phyloP scores from a whole-genome alignment of 2,113 vertebrate genomes.

The Dolichallabes microphthalmus region DNA sequence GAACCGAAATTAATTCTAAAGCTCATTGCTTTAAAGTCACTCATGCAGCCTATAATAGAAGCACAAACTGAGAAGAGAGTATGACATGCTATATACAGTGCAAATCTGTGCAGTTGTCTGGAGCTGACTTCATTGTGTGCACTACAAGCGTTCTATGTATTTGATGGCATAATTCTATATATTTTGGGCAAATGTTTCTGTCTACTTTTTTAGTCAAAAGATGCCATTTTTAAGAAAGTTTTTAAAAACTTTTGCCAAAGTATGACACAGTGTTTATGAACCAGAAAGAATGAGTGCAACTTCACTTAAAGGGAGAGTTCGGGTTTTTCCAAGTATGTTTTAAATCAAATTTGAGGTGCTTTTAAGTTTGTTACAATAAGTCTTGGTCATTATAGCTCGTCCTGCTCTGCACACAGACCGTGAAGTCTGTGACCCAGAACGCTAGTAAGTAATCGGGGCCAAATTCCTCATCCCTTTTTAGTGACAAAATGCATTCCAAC shows the following conservation, averaged over 20 bases:
- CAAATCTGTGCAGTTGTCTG: slow-evolving; percentile 3
- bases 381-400: too few species aligned
- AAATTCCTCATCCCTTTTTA: too few species aligned
- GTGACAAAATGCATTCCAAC: too few species aligned
- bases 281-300: not conserved
- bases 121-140: not conserved
- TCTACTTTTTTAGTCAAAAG: not conserved
- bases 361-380: too few species aligned
- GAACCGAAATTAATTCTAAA: not conserved
- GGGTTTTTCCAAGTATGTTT: too few species aligned
- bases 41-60: not conserved
- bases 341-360: too few species aligned
- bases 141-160: not conserved
- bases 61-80: not conserved
- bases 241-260: not conserved
- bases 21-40: slow-evolving; percentile 11
- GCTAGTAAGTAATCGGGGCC: too few species aligned
- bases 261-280: not conserved
- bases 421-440: too few species aligned
- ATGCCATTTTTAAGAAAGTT: not conserved
- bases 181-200: not conserved
- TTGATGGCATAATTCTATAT: not conserved
- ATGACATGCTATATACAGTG: not conserved
- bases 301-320: not conserved
- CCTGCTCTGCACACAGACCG: too few species aligned